Conservation (phyloP, 2,113 vertebrate genomes). For the Gymnocephalus cernua region DNA sequence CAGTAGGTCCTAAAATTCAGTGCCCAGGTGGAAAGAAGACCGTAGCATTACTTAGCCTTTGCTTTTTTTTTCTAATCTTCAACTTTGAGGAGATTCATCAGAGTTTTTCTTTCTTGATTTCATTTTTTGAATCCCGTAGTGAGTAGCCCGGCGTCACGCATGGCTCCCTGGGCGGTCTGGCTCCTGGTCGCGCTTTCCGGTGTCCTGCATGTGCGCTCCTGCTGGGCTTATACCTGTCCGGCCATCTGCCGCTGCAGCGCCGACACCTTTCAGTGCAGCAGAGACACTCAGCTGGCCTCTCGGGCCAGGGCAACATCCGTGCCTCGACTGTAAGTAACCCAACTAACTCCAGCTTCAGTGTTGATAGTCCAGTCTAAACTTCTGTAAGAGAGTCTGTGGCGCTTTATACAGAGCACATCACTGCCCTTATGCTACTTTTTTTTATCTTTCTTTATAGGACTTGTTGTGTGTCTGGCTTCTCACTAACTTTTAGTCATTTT, state of each 20-base stretch:
- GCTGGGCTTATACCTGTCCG: slow-evolving; percentile 75
- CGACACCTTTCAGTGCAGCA: slow-evolving; percentile 74
- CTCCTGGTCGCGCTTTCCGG: slow-evolving; percentile 65
- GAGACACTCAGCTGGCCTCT: slow-evolving; percentile 77
- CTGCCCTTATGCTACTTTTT: slow-evolving; percentile 1
- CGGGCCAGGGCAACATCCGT: background rate
- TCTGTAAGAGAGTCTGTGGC: background rate
- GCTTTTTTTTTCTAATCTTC: background rate
- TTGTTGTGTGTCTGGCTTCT: background rate
- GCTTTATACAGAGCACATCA: background rate
- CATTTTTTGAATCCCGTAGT: background rate
- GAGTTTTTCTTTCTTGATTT: background rate
- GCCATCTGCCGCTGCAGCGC: slow-evolving; percentile 77
- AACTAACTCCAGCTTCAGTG: background rate
- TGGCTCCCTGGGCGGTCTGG: slow-evolving; percentile 66
- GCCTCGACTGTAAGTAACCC: slow-evolving; percentile 76
- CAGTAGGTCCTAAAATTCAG: background rate
- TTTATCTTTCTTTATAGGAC: background rate
- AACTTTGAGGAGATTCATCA: slow-evolving; percentile 20
- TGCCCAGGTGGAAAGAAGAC: slow-evolving; percentile 7
- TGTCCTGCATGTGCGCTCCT: slow-evolving; percentile 56
- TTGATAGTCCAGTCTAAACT: background rate
- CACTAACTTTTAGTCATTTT: background rate
- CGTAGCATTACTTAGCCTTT: background rate
- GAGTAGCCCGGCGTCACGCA: slow-evolving; percentile 50